Conservation (phyloP, 2,113 vertebrate species). For the Anhinga anhinga region DNA sequence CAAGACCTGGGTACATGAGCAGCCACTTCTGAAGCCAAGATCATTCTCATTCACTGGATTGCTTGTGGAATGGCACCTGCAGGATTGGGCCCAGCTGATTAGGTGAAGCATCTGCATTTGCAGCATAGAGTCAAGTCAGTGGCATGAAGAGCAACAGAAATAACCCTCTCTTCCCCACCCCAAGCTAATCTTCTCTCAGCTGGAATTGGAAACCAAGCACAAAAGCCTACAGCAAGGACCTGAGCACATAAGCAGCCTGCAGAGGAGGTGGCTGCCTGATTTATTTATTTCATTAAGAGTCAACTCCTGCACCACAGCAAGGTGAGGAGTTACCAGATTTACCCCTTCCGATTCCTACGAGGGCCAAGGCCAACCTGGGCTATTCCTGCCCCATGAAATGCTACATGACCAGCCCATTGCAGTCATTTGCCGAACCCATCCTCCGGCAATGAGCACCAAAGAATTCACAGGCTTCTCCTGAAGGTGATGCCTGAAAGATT, state of each 20-base stretch:
- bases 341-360: rapidly evolving
- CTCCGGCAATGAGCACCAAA: rapidly evolving
- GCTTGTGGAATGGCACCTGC: neutral
- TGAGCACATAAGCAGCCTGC: neutral
- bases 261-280: neutral
- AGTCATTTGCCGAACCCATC: neutral
- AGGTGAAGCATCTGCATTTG: neutral
- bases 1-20: neutral
- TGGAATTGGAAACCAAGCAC: neutral
- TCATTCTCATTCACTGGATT: neutral
- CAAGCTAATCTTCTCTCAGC: neutral
- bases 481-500: neutral
- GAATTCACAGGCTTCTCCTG: neutral
- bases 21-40: neutral
- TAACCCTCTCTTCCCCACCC: neutral
- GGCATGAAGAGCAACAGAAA: neutral
- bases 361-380: neutral
- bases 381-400: neutral
- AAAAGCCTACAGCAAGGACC: neutral
- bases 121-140: neutral
- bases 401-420: neutral
- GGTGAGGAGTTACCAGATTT: neutral
- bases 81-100: rapidly evolving
- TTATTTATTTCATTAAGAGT: neutral
- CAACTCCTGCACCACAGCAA: neutral